Percentiles rank a stretch among this genome's conserved stretches.
Evolutionary conservation across 1,140 invertebrate species (phyloP).

Genomic region (Hyphantria cunea): DNA sequence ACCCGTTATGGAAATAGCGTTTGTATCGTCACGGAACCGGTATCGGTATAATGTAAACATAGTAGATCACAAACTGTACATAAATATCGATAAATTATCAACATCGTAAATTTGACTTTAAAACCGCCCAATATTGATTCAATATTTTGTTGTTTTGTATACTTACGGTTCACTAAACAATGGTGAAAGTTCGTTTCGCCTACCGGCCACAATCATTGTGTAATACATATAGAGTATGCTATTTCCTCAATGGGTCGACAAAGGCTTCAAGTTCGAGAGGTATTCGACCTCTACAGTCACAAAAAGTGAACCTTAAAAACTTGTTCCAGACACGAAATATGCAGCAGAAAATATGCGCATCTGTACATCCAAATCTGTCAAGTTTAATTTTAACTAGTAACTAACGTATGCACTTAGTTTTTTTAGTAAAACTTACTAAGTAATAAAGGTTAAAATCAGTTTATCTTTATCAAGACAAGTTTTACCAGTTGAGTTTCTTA

Average conservation of each 20-base stretch:
- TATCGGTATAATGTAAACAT: too few relatives aligned
- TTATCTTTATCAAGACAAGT: too few relatives aligned
- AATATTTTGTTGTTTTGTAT: conserved; percentile 11
- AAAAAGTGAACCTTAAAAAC: conserved; percentile 67
- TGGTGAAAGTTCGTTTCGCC: conserved; percentile 19
- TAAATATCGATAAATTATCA: too few relatives aligned
- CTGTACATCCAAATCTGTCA: too few relatives aligned
- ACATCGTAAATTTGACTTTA: too few relatives aligned
- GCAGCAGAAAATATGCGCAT: conserved; percentile 30
- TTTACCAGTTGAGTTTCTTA: too few relatives aligned
- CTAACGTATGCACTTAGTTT: background rate
- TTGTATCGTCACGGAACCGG: too few relatives aligned
- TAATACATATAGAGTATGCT: conserved; percentile 34
- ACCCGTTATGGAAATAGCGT: too few relatives aligned
- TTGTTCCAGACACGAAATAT: conserved; percentile 51
- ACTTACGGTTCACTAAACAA: conserved; percentile 11
- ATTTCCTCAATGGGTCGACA: conserved; percentile 39
- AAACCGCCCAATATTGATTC: background rate
- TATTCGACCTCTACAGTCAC: conserved; percentile 53
- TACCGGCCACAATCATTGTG: conserved; percentile 25
- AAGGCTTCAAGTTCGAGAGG: conserved; percentile 35
- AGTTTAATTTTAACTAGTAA: too few relatives aligned
- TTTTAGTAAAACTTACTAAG: too few relatives aligned
- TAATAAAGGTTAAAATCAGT: too few relatives aligned
- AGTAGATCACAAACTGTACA: too few relatives aligned